Evolutionary conservation across 2,888 invertebrate genomes (phyloP).

Genomic region (Xylota segnis): DNA sequence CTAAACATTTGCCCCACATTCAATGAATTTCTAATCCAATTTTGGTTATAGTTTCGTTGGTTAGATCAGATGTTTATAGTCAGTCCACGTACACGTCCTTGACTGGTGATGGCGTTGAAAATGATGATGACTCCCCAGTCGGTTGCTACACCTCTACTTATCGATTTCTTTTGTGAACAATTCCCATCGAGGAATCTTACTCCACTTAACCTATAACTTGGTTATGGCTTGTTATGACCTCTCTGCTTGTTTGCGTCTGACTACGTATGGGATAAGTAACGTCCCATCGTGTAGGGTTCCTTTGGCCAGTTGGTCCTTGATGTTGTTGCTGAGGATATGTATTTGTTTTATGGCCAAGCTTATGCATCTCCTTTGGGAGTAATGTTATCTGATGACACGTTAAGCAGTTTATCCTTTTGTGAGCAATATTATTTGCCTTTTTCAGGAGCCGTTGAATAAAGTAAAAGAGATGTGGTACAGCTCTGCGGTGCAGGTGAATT

Average conservation of each 20-base stretch:
- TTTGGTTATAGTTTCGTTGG: neutral
- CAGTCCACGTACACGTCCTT: neutral
- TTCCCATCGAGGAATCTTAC: neutral
- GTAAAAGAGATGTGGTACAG: neutral
- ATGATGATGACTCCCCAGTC: neutral
- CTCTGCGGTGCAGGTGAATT: neutral
- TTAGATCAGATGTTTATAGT: neutral
- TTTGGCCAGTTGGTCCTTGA: neutral
- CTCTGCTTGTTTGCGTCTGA: neutral
- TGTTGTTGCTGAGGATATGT: neutral
- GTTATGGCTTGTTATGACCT: slow-evolving; percentile 13
- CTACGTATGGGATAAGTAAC: neutral
- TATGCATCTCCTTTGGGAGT: neutral
- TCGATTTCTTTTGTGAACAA: slow-evolving; percentile 3
- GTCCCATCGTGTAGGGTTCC: neutral
- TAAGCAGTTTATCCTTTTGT: neutral
- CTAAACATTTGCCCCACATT: no score
- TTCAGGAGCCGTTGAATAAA: neutral
- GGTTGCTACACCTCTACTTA: neutral
- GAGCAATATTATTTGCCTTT: neutral
- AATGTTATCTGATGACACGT: neutral
- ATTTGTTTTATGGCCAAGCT: neutral
- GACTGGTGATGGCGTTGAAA: neutral
- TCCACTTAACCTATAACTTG: slow-evolving; percentile 9
- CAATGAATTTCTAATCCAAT: neutral